Evolutionary conservation across 2,113 vertebrate species (phyloP).

Genomic region (Entomyzon cyanotis): DNA sequence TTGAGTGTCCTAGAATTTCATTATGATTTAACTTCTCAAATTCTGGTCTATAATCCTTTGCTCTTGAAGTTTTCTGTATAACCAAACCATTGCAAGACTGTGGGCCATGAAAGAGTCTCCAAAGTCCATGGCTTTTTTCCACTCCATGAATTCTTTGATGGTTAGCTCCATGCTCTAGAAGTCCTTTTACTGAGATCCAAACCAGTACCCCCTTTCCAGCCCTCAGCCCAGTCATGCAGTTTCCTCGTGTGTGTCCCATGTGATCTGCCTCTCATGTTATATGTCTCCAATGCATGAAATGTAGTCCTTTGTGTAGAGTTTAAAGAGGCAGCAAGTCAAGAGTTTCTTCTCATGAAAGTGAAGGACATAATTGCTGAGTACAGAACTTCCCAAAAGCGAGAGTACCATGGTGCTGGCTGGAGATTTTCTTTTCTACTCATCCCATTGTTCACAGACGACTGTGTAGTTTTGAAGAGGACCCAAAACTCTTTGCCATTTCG

Average conservation of each 20-base stretch:
- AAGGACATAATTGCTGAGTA: neutral
- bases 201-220: neutral
- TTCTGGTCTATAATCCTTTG: neutral
- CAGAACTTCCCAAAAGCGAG: neutral
- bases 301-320: neutral
- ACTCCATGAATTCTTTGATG: neutral
- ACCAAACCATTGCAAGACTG: neutral
- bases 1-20: neutral
- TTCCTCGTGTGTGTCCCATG: neutral
- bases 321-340: neutral
- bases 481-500: neutral
- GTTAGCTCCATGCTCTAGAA: neutral
- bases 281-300: neutral
- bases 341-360: neutral
- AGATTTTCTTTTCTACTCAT: neutral
- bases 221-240: neutral
- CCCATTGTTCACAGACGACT: neutral
- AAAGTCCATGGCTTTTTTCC: neutral
- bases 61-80: neutral
- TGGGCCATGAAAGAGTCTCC: neutral
- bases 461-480: neutral
- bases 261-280: neutral
- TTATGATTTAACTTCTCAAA: neutral
- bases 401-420: neutral
- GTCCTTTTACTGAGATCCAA: neutral